Base-by-base conservation (phyloP, 2,888 invertebrate species). In the Hedya salicella region DNA sequence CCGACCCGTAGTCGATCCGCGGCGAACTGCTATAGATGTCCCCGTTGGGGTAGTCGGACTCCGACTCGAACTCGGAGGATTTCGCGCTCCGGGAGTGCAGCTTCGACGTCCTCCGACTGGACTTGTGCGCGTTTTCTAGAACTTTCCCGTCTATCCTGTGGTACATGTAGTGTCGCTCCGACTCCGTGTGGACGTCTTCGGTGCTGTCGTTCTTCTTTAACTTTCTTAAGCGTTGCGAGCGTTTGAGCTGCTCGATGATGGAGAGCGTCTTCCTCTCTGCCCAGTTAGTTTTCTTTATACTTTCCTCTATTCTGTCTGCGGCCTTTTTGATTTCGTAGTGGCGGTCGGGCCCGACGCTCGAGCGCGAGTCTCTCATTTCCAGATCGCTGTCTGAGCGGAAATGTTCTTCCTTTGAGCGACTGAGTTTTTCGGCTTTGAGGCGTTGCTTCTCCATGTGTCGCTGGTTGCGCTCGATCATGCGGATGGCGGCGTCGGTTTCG, bases 41-140 rank as follows among this genome's bases (percentile, higher is more conserved):
- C 59, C 85, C 92, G 77, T 80, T 91, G 49, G 86, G 92, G 78
- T 82, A 93, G 80, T 85, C 93, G 0, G 93, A 94, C 77, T 96
- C 96, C n/a, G 95, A 95, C 78, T 96, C 96, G 73, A 96, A 95
- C 78, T 96, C 96, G 8, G 96, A 88, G 0, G 96, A 95, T 73
- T 95, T 95, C 0, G 95, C 94, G 78, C 95, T 95, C 54, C 95
- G 85, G 8, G 92, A 89, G 75, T 94, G 93, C 17, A 91, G 67
- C 71, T 88, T 90, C 0, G 93, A 90, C 5, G 89, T 80, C 40
- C 93, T 83, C 62, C 87, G 83, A 71, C 91, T 92, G 8, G 93
- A 92, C 70, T 93, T 94, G 76, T 93, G 93, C 16, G 92, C 92
- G 78, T 92, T 93, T 73, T 92, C 91, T n/a, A 93, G 73, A 2